Percentiles rank a stretch among this genome's conserved stretches.
Conservation (phyloP, 2,888 invertebrate species). For the Pyralis farinalis region DNA sequence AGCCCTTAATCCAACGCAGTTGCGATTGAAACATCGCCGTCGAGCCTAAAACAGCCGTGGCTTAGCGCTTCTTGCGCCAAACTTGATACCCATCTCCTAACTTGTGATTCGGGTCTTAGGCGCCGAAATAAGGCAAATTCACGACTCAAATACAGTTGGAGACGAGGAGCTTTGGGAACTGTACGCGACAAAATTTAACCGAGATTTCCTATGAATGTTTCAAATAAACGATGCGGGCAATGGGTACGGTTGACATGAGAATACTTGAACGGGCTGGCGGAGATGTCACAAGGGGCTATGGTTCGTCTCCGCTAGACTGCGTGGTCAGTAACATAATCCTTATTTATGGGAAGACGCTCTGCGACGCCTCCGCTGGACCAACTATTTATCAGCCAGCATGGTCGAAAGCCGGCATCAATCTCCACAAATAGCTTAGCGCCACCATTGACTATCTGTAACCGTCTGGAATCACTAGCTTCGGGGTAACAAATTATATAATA, state of each 20-base stretch:
- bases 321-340: constrained; percentile 75
- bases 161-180: constrained; percentile 36
- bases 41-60: constrained; percentile 62
- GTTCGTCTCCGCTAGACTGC: constrained; percentile 64
- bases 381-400: constrained; percentile 69
- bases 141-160: constrained; percentile 39
- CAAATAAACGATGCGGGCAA: constrained; percentile 45
- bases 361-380: constrained; percentile 68
- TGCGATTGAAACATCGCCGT: constrained; percentile 66
- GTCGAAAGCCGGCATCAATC: constrained; percentile 64
- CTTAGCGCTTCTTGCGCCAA: constrained; percentile 67
- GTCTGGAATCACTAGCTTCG: too few species aligned
- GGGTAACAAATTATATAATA: too few species aligned
- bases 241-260: constrained; percentile 51
- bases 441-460: constrained; percentile 8
- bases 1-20: constrained; percentile 67
- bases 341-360: constrained; percentile 78
- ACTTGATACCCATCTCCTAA: constrained; percentile 68
- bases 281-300: constrained; percentile 46
- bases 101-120: constrained; percentile 70
- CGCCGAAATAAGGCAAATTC: constrained; percentile 75
- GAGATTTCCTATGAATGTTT: constrained; percentile 32
- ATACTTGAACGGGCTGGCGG: constrained; percentile 35
- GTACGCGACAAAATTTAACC: constrained; percentile 39
- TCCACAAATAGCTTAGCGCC: constrained; percentile 51